These are phyloP conservation scores for Lapara coniferarum DNA, from an alignment of 2,888 invertebrate genomes.

Conservation along the genomic window DNA sequence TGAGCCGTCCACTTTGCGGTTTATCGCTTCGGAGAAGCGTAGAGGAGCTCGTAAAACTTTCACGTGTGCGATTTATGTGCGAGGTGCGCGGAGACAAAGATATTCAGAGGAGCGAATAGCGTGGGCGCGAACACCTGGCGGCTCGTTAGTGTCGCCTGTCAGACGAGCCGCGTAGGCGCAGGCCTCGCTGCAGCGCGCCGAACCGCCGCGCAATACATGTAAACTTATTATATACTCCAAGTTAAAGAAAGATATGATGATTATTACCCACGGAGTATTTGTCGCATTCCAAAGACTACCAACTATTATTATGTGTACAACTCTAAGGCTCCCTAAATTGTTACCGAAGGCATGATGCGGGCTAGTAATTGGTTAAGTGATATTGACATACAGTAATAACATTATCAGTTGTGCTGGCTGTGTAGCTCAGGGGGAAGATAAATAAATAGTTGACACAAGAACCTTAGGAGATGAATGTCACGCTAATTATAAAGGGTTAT, in stretches of 20 bases:
- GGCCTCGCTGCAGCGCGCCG: constrained; percentile 36
- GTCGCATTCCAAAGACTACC: constrained; percentile 2
- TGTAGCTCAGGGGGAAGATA: not conserved
- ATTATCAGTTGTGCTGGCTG: constrained; percentile 23
- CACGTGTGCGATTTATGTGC: constrained; percentile 79
- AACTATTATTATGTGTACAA: not conserved
- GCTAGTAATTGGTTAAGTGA: constrained; percentile 69
- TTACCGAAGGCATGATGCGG: constrained; percentile 69
- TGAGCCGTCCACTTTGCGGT: constrained; percentile 51
- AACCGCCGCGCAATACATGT: constrained; percentile 28
- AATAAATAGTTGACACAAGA: not conserved
- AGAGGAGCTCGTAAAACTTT: constrained; percentile 82
- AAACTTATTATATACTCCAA: constrained; percentile 3
- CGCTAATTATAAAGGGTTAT: constrained; percentile 48
- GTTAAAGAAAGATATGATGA: not conserved
- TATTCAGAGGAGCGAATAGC: constrained; percentile 72
- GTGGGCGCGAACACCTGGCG: constrained; percentile 82
- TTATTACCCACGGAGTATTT: not conserved
- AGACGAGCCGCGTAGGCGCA: constrained; percentile 55
- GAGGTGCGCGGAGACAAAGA: constrained; percentile 75
- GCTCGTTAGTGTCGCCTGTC: constrained; percentile 75
- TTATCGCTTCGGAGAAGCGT: constrained; percentile 77
- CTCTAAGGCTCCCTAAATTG: constrained; percentile 60
- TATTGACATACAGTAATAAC: constrained; percentile 58
- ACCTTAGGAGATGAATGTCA: constrained; percentile 9